phyloP scores from a whole-genome alignment of 2,113 vertebrate genomes.

The Eurypyga helias region DNA sequence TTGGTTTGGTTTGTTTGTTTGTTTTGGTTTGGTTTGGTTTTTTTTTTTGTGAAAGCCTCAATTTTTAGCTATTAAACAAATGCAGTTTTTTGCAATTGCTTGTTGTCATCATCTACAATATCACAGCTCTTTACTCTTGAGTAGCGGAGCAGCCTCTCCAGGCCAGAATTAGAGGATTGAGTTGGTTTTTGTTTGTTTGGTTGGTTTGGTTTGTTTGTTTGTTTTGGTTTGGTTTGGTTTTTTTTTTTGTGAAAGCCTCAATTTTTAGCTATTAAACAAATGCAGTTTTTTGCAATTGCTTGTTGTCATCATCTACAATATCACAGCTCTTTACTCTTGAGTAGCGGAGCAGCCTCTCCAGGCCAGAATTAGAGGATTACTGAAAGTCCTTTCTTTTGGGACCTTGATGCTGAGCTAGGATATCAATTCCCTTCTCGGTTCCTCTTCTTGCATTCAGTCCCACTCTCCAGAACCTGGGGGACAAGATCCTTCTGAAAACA shows the following conservation, averaged over 20 bases:
- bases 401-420: neutral
- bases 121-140: neutral
- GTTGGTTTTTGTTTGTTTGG: too few relatives aligned
- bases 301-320: neutral
- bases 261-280: neutral
- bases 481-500: neutral
- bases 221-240: too few relatives aligned
- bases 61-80: neutral
- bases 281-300: neutral
- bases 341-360: neutral
- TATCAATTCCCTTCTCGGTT: neutral
- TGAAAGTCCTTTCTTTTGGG: neutral
- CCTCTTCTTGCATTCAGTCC: neutral
- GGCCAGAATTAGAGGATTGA: too few relatives aligned
- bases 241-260: too few relatives aligned
- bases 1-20: too few relatives aligned
- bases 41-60: neutral
- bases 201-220: too few relatives aligned
- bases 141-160: neutral
- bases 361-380: too few relatives aligned
- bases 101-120: neutral
- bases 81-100: neutral
- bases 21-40: too few relatives aligned
- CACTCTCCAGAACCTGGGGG: neutral
- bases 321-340: neutral